Evolutionary conservation across 1,140 invertebrate genomes (phyloP).

Genomic region (Leguminivora glycinivorella): DNA sequence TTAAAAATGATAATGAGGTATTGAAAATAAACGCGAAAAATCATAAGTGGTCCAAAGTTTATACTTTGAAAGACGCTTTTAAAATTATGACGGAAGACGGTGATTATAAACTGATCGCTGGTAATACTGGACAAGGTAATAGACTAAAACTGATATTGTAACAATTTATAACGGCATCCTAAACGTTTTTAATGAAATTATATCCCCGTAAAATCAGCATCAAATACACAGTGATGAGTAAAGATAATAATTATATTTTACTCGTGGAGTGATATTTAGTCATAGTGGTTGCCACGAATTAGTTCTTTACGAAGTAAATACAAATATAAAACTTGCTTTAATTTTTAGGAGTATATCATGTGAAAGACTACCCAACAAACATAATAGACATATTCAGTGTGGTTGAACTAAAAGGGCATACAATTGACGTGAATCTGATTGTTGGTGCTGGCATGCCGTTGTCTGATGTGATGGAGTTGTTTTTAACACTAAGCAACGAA

Average conservation of each 20-base stretch:
- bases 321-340: too few relatives aligned
- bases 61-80: constrained; percentile 64
- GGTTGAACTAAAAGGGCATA: constrained; percentile 80
- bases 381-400: constrained; percentile 87
- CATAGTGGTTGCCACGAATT: too few relatives aligned
- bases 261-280: too few relatives aligned
- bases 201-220: too few relatives aligned
- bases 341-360: constrained; percentile 62
- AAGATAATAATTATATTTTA: too few relatives aligned
- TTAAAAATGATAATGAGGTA: constrained; percentile 40
- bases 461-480: constrained; percentile 82
- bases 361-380: constrained; percentile 63
- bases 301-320: too few relatives aligned
- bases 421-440: constrained; percentile 75
- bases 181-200: too few relatives aligned
- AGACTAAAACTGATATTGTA: too few relatives aligned
- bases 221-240: too few relatives aligned
- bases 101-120: constrained; percentile 59
- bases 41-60: constrained; percentile 79
- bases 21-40: constrained; percentile 41
- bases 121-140: constrained; percentile 69
- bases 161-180: too few relatives aligned
- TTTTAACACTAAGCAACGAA: constrained; percentile 77
- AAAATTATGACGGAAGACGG: constrained; percentile 44
- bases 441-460: constrained; percentile 84